Percentiles rank a stretch among this genome's conserved stretches.
phyloP scores from a whole-genome alignment of 2,888 invertebrate species.

The Epsilonema sp. region DNA sequence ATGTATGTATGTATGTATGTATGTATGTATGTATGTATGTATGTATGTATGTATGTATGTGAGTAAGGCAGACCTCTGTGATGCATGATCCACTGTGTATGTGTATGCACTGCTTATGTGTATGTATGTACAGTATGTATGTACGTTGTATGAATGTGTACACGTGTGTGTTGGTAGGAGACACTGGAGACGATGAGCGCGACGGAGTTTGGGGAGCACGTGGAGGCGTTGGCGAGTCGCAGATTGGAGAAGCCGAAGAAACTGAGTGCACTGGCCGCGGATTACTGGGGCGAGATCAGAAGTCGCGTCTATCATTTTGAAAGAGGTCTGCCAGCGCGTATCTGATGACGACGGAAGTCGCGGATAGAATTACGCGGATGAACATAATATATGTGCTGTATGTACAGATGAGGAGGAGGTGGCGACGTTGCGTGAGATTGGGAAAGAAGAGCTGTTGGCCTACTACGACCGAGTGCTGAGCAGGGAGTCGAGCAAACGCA shows the following conservation, averaged over 20 bases:
- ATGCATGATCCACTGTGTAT: too few relatives aligned
- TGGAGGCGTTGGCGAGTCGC: constrained; percentile 56
- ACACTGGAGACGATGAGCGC: constrained; percentile 50
- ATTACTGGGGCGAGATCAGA: constrained; percentile 65
- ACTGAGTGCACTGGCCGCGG: constrained; percentile 46
- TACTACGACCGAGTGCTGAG: constrained; percentile 43
- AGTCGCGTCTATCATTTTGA: constrained; percentile 77
- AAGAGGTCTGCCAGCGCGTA: constrained; percentile 31
- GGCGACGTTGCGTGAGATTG: constrained; percentile 52
- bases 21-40: too few relatives aligned
- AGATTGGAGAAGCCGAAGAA: constrained; percentile 77
- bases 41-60: too few relatives aligned
- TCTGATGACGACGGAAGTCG: too few relatives aligned
- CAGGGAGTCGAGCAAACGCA: constrained; percentile 35
- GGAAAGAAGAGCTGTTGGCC: constrained; percentile 53
- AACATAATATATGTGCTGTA: not conserved
- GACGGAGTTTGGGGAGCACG: constrained; percentile 60
- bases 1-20: too few relatives aligned
- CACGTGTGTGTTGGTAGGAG: constrained; percentile 36
- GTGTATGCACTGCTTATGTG: too few relatives aligned
- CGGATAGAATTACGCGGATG: too few relatives aligned
- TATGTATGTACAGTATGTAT: too few relatives aligned
- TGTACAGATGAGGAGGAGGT: constrained; percentile 53
- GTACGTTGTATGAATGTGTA: too few relatives aligned
- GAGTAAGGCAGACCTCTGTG: too few relatives aligned